These are phyloP conservation scores for Neodiprion lecontei DNA, from an alignment of 1,140 invertebrate species.

Conservation along the genomic window DNA sequence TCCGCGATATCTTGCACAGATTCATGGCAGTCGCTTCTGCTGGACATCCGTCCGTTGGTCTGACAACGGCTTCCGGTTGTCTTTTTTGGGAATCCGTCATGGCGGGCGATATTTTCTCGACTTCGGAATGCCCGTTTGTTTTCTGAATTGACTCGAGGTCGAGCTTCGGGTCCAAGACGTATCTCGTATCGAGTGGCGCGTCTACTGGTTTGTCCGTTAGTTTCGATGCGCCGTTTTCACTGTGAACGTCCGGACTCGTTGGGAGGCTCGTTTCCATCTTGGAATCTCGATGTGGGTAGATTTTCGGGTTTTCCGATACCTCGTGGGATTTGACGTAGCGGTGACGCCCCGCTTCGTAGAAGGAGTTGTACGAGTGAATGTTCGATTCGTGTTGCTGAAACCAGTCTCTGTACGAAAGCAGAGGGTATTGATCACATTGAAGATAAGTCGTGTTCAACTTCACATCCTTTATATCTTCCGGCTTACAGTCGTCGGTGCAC, in stretches of 20 bases:
- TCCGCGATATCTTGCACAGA: background rate
- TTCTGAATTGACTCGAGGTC: background rate
- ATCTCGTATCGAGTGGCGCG: background rate
- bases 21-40: background rate
- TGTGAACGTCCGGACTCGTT: background rate
- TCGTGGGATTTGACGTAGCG: background rate
- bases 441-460: slow-evolving; percentile 39
- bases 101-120: background rate
- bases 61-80: no score
- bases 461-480: slow-evolving; percentile 40
- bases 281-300: background rate
- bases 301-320: background rate
- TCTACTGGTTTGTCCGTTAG: background rate
- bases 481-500: slow-evolving; percentile 32
- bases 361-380: background rate
- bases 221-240: background rate
- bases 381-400: background rate
- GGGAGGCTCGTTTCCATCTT: background rate
- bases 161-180: background rate
- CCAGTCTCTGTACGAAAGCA: slow-evolving; percentile 11
- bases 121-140: background rate
- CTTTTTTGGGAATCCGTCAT: no score
- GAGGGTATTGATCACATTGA: slow-evolving; percentile 40
- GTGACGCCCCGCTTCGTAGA: background rate
- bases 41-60: background rate